Evolutionary conservation across 2,797 vertebrate species (phyloP), one percentile per base, ranked within the genome.

Genomic region (Coregonus sp.): DNA sequence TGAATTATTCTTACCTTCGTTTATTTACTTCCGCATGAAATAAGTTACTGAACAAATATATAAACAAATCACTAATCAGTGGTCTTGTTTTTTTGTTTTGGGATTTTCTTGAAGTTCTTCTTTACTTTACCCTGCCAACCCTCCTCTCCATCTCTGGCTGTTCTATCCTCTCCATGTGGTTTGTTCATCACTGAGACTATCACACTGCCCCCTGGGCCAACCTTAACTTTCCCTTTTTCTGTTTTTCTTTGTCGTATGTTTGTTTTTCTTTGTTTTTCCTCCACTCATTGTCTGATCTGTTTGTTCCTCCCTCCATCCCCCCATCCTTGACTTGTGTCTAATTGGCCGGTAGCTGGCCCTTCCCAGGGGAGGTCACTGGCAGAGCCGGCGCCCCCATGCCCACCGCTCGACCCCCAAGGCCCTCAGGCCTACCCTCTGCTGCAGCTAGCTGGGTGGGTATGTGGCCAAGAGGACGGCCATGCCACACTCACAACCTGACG

Each of bases 211-310:
- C 54, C 35, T 20, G 54, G 75, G 75, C 70, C 65, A 78, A 52
- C 35, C 51, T 78, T 78, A 78, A 78, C 77, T 69, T 70, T 74
- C 52, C 77, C 12, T 61, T 78, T 74, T 78, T 54, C 77, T 78
- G 77, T 78, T 78, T 74, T 70, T 74, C 72, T 69, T 70, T 63
- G 71, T 78, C 25, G 71, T 78, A 67, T 74, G 65, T 78, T 73
- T 73, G 70, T 72, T 72, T 73, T 73, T 70, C 75, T 50, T 59
- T 61, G 56, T 73, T 73, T 50, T 67, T 37, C 65, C 47, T 69
- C 35, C 52, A 68, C 18, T 11, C 56, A 68, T 71, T 18, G 75
- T 71, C 76, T 61, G 2, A 70, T 70, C 67, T 20, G 67, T 61
- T 70, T 47, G 18, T 51, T 71, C 68, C 63, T 72, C 51, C 52